Evolutionary conservation across 2,797 vertebrate species (phyloP), one percentile per base, ranked within the genome.

Genomic region (Sebastes melanostomus): DNA sequence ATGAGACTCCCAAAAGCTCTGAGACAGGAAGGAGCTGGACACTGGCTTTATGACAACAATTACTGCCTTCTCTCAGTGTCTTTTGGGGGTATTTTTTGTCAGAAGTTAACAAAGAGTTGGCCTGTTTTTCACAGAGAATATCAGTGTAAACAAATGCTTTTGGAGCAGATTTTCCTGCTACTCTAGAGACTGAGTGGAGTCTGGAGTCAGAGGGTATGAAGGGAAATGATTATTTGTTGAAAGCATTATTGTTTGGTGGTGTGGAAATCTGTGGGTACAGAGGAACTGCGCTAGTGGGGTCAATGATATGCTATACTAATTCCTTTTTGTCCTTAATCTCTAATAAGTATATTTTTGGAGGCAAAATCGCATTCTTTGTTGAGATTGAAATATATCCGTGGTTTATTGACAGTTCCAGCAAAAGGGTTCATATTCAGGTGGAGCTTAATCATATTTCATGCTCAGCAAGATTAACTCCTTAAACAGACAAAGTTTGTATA

Each of bases 1-100:
- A 92, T 91, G 88, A 93, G 80, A 89, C 81, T 85, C 85, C 81
- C 79, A 80, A 87, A 88, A 89, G 78, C 81, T 81, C 82, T 0
- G 63, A 76, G 83, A 86, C 88, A 77, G 80, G 87, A 91, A 88
- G 78, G 74, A 87, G 75, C 65, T 82, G 80, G 85, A 85, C 81
- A 36, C 78, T 80, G 87, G 84, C 85, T 86, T 88, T 65, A 72
- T 63, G 67, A 74, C 85, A 83, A 86, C 85, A 89, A 82, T 89
- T 82, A 69, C 71, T 68, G 60, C 78, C 86, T 88, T 88, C 71
- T 86, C 60, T 68, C 79, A 2, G 5, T 85, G 82, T 85, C 77
- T 85, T 78, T 56, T 77, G 18, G 59, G 72, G 69, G 65, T 77
- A 34, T 16, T 29, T 74, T 83, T 32, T 74, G 82, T 77, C 72